Base-by-base conservation (phyloP, 2,888 invertebrate species). In the Lepas anatifera region DNA sequence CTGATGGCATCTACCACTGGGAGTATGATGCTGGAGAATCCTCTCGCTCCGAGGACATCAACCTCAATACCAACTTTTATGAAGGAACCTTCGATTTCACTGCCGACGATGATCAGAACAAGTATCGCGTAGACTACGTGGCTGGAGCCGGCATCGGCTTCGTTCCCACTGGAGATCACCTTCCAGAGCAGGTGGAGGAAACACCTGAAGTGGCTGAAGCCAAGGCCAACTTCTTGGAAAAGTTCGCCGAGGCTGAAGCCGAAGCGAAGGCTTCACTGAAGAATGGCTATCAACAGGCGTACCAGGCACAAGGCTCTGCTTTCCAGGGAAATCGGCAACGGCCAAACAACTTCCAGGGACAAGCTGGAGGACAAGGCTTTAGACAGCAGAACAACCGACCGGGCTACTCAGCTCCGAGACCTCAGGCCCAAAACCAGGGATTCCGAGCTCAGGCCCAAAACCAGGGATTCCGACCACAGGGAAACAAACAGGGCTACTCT, bases 111-210 rank as follows among this genome's bases (percentile, higher is more conserved):
- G 39, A 66, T 25, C 66, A 66, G 41, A 39, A 41, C 3, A n/a
- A 25, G 18, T 58, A 58, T 25, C 39, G 13, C 7, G 66, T 66
- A 13, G 6, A 25, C 16, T 66, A 66, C 39, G 16, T 7, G 41
- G 66, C 66, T 2, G 66, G 66, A 3, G 41, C 39, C 39, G 66
- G 41, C 66, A 66, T 66, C 66, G 66, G 66, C 27, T 66, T 66
- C 27, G 66, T 66, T n/a, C 39, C 39, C 39, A 25, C n/a, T 25
- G 66, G 39, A 8, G 41, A 66, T 27, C 66, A 66, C 39, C 39
- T 66, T n/a, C 66, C 66, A 7, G 27, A 25, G 37, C 66, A 66
- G 66, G 66, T 66, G 18, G 25, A 66, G 41, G 66, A 66, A 25
- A 66, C 66, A 27, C 39, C 37, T 11, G 66, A 66, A 25, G 66